Percentiles rank a stretch among this genome's conserved stretches.
Conservation (phyloP, 2,888 invertebrate genomes). For the Leptogaster cylindrica region DNA sequence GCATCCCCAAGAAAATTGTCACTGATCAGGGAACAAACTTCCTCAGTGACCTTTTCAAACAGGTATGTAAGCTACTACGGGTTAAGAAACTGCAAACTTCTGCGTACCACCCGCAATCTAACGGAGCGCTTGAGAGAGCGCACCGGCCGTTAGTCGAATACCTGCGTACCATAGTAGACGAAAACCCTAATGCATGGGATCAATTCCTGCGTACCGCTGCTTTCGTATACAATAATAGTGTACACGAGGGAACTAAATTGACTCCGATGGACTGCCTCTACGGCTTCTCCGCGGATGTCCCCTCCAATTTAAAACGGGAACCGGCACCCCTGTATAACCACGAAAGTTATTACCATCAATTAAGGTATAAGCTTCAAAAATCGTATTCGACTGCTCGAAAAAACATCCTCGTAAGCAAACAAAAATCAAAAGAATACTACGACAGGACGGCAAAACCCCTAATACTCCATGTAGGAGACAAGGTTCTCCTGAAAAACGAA, state of each 20-base stretch:
- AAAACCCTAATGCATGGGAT: not conserved
- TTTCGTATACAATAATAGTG: slow-evolving; percentile 2
- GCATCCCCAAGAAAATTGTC: not conserved
- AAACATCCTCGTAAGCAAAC: not conserved
- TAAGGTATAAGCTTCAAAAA: not conserved
- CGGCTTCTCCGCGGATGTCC: not conserved
- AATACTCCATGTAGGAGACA: not conserved
- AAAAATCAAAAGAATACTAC: not conserved
- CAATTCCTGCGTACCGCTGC: not conserved
- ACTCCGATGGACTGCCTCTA: slow-evolving; percentile 3
- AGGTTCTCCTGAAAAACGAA: slow-evolving; percentile 3
- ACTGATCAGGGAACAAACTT: not conserved
- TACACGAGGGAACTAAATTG: not conserved
- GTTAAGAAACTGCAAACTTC: not conserved
- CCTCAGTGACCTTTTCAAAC: no score
- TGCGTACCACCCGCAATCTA: slow-evolving; percentile 22
- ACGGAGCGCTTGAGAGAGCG: not conserved
- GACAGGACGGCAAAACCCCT: not conserved
- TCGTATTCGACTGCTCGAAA: not conserved
- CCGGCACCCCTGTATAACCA: not conserved
- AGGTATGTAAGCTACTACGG: not conserved
- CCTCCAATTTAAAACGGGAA: not conserved
- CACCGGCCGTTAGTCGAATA: slow-evolving; percentile 5
- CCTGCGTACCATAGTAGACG: not conserved
- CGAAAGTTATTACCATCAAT: not conserved